Evolutionary conservation across 2,888 invertebrate genomes (phyloP), one percentile per base, ranked within the genome.

Genomic region (Ormyrus rosae): DNA sequence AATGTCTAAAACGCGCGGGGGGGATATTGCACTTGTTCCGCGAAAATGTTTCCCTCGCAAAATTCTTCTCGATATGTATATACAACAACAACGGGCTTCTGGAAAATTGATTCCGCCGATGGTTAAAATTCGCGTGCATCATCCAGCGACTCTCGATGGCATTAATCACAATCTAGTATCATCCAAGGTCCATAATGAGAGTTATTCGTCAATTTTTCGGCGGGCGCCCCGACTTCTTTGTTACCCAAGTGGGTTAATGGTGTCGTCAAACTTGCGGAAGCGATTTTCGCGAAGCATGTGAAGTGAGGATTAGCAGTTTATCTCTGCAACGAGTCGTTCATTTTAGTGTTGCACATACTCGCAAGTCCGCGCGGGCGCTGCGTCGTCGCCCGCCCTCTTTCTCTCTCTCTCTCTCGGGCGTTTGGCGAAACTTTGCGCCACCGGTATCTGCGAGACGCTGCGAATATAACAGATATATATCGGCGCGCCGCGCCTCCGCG

Each of bases 241-340:
- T 82, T 83, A 83, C 81, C 80, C 84, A 86, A 85, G 83, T 85
- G 84, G 86, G 86, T 86, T 85, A 86, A 86, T 84, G 85, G 86
- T 85, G 85, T 84, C 84, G 84, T 84, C 85, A 85, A 86, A 86
- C 86, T 85, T 85, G 81, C 83, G 83, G 74, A 83, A 85, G 83
- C 84, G 82, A 85, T 85, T 85, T 86, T 85, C 83, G 78, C 83
- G 83, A 84, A 84, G 83, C 83, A 84, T 84, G 84, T 83, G 84
- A 84, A 84, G 84, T 84, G 84, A 84, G 84, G 84, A 85, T 85
- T 85, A 85, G 84, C 83, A 82, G 82, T 84, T 83, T 83, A 82
- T 84, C 83, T 83, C 80, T 77, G 71, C 60, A 45, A 53, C 79
- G 78, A 81, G 80, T 83, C 82, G 82, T 84, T 82, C 80, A 81